Percentiles rank a stretch among this genome's conserved stretches.
phyloP scores from a whole-genome alignment of 2,888 invertebrate species.

The Zaprionus bogoriensis region DNA sequence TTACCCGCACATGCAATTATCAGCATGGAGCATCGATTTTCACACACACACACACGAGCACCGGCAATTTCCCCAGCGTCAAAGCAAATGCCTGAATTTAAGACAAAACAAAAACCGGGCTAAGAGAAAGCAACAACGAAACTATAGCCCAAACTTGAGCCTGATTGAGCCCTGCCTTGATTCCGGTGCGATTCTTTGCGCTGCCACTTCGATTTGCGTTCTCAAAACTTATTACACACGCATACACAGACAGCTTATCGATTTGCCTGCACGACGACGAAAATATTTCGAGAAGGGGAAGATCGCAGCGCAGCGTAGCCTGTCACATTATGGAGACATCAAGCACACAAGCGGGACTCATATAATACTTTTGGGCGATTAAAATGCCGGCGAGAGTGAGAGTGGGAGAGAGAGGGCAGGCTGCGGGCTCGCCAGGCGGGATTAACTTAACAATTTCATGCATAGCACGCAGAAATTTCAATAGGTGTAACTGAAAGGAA shows the following conservation, averaged over 20 bases:
- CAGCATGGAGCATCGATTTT: slow-evolving; percentile 53
- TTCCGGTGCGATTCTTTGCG: slow-evolving; percentile 24
- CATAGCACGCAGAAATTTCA: slow-evolving; percentile 41
- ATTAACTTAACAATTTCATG: slow-evolving; percentile 41
- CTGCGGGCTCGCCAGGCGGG: slow-evolving; percentile 8
- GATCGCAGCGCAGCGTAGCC: slow-evolving; percentile 44
- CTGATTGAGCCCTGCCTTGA: slow-evolving; percentile 49
- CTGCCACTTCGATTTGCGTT: slow-evolving; percentile 56
- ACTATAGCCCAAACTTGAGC: slow-evolving; percentile 23
- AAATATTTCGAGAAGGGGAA: background rate
- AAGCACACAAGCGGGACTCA: slow-evolving; percentile 71
- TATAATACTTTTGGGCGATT: slow-evolving; percentile 51
- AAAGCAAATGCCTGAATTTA: slow-evolving; percentile 27
- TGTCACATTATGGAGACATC: slow-evolving; percentile 72
- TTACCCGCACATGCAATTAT: slow-evolving; percentile 38
- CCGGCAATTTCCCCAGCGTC: slow-evolving; percentile 47
- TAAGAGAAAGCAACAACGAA: slow-evolving; percentile 18
- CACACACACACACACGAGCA: slow-evolving; percentile 37
- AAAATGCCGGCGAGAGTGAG: slow-evolving; percentile 32
- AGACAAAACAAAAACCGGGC: slow-evolving; percentile 23
- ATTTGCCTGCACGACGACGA: slow-evolving; percentile 34
- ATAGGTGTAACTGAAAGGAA: slow-evolving; percentile 41
- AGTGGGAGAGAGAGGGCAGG: background rate
- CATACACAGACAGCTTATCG: slow-evolving; percentile 59
- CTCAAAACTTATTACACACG: slow-evolving; percentile 64